Conservation (phyloP, 2,113 vertebrate genomes). For the Ellobius talpinus region DNA sequence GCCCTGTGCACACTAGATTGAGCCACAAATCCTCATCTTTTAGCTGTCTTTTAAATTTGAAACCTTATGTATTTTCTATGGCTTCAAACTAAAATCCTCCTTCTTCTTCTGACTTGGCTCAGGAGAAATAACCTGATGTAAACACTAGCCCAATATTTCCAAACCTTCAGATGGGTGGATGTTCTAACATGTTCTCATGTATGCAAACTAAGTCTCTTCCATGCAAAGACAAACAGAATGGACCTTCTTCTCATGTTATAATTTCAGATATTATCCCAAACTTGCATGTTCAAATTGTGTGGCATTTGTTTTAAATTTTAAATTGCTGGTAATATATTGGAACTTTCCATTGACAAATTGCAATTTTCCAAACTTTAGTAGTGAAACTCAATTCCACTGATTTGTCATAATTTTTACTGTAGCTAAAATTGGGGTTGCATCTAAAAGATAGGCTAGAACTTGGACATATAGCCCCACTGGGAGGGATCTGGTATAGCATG, state of each 20-base stretch:
- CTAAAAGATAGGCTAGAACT: neutral
- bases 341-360: neutral
- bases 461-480: neutral
- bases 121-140: neutral
- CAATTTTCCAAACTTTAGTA: neutral
- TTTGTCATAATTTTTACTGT: neutral
- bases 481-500: neutral
- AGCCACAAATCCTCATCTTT: neutral
- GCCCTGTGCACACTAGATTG: neutral
- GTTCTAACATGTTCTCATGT: neutral
- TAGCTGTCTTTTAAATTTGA: neutral
- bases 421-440: neutral
- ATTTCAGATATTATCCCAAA: conserved; percentile 35
- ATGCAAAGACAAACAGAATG: neutral
- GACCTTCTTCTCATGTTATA: neutral
- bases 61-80: neutral
- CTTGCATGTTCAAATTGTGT: neutral
- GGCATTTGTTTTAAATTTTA: neutral
- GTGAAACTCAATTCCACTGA: neutral
- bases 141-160: neutral
- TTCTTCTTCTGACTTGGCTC: neutral
- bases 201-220: neutral
- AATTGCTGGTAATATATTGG: neutral
- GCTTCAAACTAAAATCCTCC: neutral
- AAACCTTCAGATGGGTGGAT: neutral